Percentiles rank a stretch among this genome's conserved stretches.
Evolutionary conservation across 1,140 invertebrate genomes (phyloP).

Genomic region (Acromyrmex charruanus): DNA sequence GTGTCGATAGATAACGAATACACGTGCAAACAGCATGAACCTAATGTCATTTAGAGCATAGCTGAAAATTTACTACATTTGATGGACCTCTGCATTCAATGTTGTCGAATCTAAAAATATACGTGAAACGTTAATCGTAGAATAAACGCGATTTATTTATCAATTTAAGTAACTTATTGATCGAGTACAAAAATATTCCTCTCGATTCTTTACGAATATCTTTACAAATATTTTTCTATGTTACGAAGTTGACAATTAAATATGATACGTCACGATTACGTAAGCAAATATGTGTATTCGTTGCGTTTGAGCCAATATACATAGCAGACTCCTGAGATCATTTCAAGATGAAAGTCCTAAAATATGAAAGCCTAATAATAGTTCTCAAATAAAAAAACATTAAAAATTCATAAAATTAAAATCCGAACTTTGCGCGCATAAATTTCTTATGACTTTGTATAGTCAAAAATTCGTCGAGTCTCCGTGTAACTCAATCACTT

Average conservation of each 20-base stretch:
- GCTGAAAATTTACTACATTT: conserved; percentile 8
- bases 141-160: not conserved
- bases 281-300: not conserved
- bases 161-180: conserved; percentile 8
- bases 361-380: not conserved
- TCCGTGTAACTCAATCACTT: not conserved
- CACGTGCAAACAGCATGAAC: not conserved
- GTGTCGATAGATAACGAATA: not conserved
- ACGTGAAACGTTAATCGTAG: conserved; percentile 13
- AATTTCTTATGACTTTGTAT: not conserved
- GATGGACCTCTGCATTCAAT: too few relatives aligned
- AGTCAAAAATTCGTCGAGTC: not conserved
- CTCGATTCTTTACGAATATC: not conserved
- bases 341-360: too few relatives aligned
- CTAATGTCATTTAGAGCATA: not conserved
- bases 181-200: conserved; percentile 17
- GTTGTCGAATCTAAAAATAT: conserved; percentile 15
- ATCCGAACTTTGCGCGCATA: not conserved
- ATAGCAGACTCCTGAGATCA: not conserved
- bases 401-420: not conserved
- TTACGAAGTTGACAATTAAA: not conserved
- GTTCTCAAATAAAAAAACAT: not conserved
- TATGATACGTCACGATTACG: conserved; percentile 6
- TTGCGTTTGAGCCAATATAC: not conserved
- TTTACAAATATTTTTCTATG: not conserved